Evolutionary conservation across 2,888 invertebrate species (phyloP), one percentile per base, ranked within the genome.

Genomic region (Chrysolina haemoptera): DNA sequence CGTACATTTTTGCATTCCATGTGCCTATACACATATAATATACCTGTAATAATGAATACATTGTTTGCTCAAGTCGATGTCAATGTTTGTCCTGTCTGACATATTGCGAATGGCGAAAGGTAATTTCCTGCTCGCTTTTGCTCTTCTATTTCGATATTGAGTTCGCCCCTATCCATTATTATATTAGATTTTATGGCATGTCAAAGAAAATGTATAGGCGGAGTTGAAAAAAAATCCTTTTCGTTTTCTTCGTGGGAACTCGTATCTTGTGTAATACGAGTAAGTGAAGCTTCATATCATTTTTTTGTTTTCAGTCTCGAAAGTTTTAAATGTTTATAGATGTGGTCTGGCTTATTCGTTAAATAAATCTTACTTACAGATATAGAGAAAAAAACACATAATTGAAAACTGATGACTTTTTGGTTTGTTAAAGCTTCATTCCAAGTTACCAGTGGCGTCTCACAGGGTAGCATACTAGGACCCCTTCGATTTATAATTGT

Each of bases 101-200:
- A 87, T 88, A 88, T 88, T 88, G 87, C 87, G 85, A 86, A 85
- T 85, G 84, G 84, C 85, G 85, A 84, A 85, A 86, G 86, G 87
- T 86, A 88, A 88, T 88, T 87, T 88, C 88, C 88, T 85, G 82
- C 77, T 78, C 65, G 69, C 69, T 71, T 69, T 71, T 68, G 66
- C 75, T 71, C 71, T 68, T 71, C 71, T 71, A 75, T 75, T 69
- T 76, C 72, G 76, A 81, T 79, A 81, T 81, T 81, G 76, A 65
- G 69, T 68, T 76, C 75, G 65, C 68, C 78, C 71, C 62, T 53
- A 66, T 76, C 76, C 75, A 73, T 75, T 76, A 76, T 73, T 76
- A 74, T 73, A 74, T 75, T 75, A 75, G 73, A 68, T 71, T 74
- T 71, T 67, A 70, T 41, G 64, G 62, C 71, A 63, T 66, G 68